Percentiles rank a stretch among this genome's conserved stretches.
These are phyloP conservation scores for Ciconia boyciana DNA, from an alignment of 2,113 vertebrate genomes.

Conservation along the genomic window DNA sequence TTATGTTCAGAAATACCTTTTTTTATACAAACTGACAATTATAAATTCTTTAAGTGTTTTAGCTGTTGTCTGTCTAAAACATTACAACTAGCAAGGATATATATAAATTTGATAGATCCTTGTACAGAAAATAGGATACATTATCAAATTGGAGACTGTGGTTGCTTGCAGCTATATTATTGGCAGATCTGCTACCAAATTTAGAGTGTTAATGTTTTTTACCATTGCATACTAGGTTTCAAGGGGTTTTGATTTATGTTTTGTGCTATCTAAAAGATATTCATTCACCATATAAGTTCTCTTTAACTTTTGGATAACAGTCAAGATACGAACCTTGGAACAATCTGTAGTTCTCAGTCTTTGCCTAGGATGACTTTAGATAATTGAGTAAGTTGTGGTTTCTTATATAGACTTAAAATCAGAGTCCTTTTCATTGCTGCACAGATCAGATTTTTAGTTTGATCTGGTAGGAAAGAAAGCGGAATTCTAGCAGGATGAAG, in stretches of 20 bases:
- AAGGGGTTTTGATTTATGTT: background rate
- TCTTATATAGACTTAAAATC: background rate
- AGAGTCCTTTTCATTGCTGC: background rate
- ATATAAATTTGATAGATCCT: background rate
- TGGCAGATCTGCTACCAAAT: background rate
- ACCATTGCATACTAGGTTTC: background rate
- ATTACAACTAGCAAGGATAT: background rate
- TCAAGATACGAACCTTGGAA: background rate
- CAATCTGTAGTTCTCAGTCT: background rate
- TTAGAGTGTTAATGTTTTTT: background rate
- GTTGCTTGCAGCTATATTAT: background rate
- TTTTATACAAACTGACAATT: background rate
- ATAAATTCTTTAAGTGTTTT: background rate
- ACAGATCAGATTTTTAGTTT: background rate
- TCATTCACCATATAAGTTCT: background rate
- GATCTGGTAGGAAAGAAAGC: background rate
- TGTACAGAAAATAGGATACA: background rate
- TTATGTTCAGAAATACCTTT: background rate
- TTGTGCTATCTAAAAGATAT: background rate
- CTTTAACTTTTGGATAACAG: background rate
- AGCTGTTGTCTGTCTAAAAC: background rate
- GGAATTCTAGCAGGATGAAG: background rate
- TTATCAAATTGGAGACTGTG: background rate
- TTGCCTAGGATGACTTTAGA: background rate
- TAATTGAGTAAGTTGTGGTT: background rate